A percentile compares a stretch with the other conserved stretches of the same genome.
These are phyloP conservation scores for Drosophila paranaensis DNA, from an alignment of 2,888 invertebrate genomes.

Conservation along the genomic window DNA sequence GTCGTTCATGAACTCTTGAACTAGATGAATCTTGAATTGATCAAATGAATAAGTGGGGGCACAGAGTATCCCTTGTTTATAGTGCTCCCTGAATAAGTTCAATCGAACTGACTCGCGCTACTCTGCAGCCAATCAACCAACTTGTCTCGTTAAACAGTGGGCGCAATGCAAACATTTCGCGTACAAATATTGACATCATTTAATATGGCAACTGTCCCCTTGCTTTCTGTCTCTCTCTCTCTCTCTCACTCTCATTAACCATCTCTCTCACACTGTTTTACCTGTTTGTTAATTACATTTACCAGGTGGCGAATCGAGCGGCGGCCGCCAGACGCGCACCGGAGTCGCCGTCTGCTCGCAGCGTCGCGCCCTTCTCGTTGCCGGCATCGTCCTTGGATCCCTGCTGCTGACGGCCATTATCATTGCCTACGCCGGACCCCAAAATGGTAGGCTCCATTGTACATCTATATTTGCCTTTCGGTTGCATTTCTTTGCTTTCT, in stretches of 20 bases:
- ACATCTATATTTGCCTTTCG: conserved; percentile 52
- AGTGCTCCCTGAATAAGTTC: neutral
- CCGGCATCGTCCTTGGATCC: conserved; percentile 91
- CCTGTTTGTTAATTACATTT: conserved; percentile 77
- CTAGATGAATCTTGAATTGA: neutral
- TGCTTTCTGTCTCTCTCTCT: no score
- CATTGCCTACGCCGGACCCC: conserved; percentile 95
- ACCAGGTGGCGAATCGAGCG: conserved; percentile 84
- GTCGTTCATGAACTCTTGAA: neutral
- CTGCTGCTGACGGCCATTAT: conserved; percentile 93
- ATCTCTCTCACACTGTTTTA: conserved; percentile 7
- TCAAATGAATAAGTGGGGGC: neutral
- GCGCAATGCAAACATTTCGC: conserved; percentile 23
- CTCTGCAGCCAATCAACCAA: conserved; percentile 6
- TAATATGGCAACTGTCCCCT: conserved; percentile 23
- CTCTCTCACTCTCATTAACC: neutral
- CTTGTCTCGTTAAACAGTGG: conserved; percentile 3
- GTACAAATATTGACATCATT: conserved; percentile 43
- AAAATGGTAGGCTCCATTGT: conserved; percentile 88
- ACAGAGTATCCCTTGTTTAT: neutral
- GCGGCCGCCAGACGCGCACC: conserved; percentile 84
- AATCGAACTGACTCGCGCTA: conserved; percentile 4
- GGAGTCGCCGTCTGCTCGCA: conserved; percentile 95
- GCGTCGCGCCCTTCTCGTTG: conserved; percentile 92
- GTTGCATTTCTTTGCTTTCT: conserved; percentile 43